Evolutionary conservation across 2,888 invertebrate species (phyloP).

Genomic region (Epinotia bilunana): DNA sequence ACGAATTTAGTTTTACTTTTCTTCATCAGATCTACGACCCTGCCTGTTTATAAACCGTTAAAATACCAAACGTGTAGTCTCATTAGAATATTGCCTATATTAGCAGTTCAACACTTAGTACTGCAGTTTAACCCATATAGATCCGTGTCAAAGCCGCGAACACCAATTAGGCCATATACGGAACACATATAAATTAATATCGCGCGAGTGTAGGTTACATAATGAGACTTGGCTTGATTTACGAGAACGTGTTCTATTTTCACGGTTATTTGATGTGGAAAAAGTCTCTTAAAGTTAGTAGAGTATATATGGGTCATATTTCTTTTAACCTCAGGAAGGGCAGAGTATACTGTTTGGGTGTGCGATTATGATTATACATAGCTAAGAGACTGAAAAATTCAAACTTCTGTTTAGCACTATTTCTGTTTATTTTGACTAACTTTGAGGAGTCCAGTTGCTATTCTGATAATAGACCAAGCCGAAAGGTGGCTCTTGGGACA

Average conservation of each 20-base stretch:
- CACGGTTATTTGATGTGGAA: conserved; percentile 2
- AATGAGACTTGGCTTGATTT: conserved; percentile 29
- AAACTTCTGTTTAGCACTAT: too few relatives aligned
- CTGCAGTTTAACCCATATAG: conserved; percentile 46
- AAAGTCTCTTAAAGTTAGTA: too few relatives aligned
- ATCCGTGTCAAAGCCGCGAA: conserved; percentile 60
- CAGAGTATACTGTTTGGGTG: too few relatives aligned
- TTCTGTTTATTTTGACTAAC: too few relatives aligned
- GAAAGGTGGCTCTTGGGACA: too few relatives aligned
- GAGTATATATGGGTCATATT: too few relatives aligned
- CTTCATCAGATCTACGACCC: background rate
- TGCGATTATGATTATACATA: too few relatives aligned
- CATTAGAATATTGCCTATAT: conserved; percentile 35
- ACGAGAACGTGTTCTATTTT: conserved; percentile 29
- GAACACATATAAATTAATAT: conserved; percentile 48
- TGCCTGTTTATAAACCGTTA: conserved; percentile 3
- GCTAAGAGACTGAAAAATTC: too few relatives aligned
- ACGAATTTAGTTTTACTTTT: background rate
- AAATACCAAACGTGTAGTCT: conserved; percentile 20
- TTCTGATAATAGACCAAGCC: too few relatives aligned
- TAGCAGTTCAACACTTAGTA: conserved; percentile 16
- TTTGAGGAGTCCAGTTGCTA: too few relatives aligned
- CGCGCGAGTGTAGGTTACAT: conserved; percentile 23
- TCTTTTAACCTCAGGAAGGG: too few relatives aligned
- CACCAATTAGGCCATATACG: conserved; percentile 54